Base-by-base conservation (phyloP, 1,140 invertebrate species). In the Arctopsyche grandis region DNA sequence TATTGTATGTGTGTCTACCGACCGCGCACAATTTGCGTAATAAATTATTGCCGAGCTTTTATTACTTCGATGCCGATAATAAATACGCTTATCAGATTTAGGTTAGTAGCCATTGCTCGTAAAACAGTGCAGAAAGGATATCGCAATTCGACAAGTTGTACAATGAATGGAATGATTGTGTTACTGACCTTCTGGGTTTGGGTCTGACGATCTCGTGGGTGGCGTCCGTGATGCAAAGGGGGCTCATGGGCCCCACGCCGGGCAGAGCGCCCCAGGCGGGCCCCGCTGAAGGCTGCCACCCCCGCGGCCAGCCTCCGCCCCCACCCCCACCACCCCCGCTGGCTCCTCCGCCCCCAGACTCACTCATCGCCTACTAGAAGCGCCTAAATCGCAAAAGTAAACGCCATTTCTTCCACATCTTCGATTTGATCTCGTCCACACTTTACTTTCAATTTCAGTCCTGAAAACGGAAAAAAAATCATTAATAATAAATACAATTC, bases 181-280 rank as follows among this genome's bases (percentile, higher is more conserved):
- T 38, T 38, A 38, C 85, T 89, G 87, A 95, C 95, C 95, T 93
- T 86, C 95, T 90, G 4, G 95, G 95, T 86, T 96, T 96, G 9
- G 95, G 95, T 82, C 95, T 89, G 75, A 96, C 90, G 85, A 96
- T 96, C 86, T 96, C 94, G 86, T 95, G 94, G 83, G 92, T 93
- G 79, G 92, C 90, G 85, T 93, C 92, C 5, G 91, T 91, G 83
- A 93, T 92, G 84, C 91, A 92, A 52, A 92, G 88, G 75, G 91
- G 91, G 85, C 91, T 92, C 78, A 92, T 85, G 16, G 92, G 91
- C 78, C 91, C 91, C 80, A 79, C 81, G 3, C 81, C 81, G 38
- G 81, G 78, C 38, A 80, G 76, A 14, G 69, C 78, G 0, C 78
- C 81, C 76, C 81, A 78, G 12, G 78, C 22, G 14, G 66, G 46